Evolutionary conservation across 1,140 invertebrate species (phyloP).

Genomic region (Piezodorus guildinii): DNA sequence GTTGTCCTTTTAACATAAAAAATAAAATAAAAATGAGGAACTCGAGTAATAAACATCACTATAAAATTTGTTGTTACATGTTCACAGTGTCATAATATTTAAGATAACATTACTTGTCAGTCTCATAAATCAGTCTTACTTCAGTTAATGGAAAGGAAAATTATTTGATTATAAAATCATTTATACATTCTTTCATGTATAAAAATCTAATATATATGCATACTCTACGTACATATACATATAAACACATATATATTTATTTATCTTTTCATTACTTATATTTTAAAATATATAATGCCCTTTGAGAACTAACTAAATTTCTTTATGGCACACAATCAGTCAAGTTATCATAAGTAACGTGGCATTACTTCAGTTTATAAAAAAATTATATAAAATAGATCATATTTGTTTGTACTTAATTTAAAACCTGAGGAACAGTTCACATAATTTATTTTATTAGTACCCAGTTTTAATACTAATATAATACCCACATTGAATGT

Average conservation of each 20-base stretch:
- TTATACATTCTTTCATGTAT: conserved; percentile 5
- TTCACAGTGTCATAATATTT: conserved; percentile 2
- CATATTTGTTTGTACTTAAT: neutral
- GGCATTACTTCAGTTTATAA: neutral
- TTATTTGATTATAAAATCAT: neutral
- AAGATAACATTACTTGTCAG: conserved; percentile 9
- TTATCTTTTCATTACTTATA: no score
- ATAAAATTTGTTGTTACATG: neutral
- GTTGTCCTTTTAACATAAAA: neutral
- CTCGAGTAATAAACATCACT: conserved; percentile 1
- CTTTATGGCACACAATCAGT: conserved; percentile 12
- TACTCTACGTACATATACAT: no score
- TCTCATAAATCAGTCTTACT: conserved; percentile 19
- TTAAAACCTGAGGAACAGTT: conserved; percentile 2
- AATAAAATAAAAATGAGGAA: conserved; percentile 5
- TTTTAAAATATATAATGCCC: conserved; percentile 2
- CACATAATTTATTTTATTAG: neutral
- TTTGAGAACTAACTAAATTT: conserved; percentile 2
- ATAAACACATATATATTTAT: no score
- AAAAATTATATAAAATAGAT: conserved; percentile 6
- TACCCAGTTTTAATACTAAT: neutral
- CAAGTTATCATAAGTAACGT: neutral
- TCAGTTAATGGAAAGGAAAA: neutral
- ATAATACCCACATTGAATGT: conserved; percentile 17
- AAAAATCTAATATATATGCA: neutral